Conservation (phyloP, 2,113 vertebrate genomes). For the Carassius carassius region DNA sequence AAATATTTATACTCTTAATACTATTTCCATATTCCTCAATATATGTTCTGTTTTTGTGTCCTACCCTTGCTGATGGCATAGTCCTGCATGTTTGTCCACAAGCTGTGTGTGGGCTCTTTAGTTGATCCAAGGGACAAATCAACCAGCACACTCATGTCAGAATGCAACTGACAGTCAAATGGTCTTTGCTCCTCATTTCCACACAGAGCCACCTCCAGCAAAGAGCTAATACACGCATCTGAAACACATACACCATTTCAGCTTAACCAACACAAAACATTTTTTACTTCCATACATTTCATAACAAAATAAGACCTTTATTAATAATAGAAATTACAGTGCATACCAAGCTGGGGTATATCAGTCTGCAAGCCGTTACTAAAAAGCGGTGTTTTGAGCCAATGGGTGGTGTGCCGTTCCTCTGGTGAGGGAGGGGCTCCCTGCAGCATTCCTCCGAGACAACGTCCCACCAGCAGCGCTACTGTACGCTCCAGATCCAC, state of each 20-base stretch:
- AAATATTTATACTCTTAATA: not conserved
- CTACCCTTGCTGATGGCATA: constrained; percentile 95
- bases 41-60: not conserved
- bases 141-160: constrained; percentile 85
- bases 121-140: constrained; percentile 91
- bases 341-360: constrained; percentile 86
- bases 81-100: constrained; percentile 97
- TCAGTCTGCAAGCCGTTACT: constrained; percentile 94
- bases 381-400: constrained; percentile 93
- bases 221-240: constrained; percentile 91
- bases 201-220: constrained; percentile 90
- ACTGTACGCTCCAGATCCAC: constrained; percentile 94
- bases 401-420: constrained; percentile 91
- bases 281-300: not conserved
- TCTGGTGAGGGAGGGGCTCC: constrained; percentile 86
- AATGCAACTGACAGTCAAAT: constrained; percentile 86
- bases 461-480: constrained; percentile 90
- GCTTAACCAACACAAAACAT: not conserved
- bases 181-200: constrained; percentile 98
- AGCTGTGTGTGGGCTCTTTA: constrained; percentile 92
- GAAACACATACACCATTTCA: constrained; percentile 11
- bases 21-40: not conserved
- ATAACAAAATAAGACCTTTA: not conserved
- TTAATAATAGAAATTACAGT: not conserved
- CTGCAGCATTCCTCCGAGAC: constrained; percentile 96